Conservation (phyloP, 2,797 vertebrate genomes). For the Xiphorhynchus erythropygius region DNA sequence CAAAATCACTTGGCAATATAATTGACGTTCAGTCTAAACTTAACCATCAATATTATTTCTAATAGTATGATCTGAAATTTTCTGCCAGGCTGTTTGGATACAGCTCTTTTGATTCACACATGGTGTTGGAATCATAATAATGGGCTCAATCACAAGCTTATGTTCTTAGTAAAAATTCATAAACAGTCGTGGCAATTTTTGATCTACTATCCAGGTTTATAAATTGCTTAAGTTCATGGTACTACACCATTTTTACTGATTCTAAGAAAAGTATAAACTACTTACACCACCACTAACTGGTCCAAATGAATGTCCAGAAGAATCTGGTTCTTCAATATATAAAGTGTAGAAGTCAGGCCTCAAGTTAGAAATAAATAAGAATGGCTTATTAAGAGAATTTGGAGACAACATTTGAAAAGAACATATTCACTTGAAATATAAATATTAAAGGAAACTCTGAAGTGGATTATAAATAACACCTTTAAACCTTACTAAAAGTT, state of each 20-base stretch:
- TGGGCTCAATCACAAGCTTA: background rate
- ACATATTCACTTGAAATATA: background rate
- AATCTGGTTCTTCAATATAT: slow-evolving; percentile 92
- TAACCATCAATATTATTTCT: background rate
- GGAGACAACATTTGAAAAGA: background rate
- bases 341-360: slow-evolving; percentile 92
- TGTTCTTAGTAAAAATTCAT: background rate
- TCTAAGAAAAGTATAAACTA: background rate
- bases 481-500: background rate
- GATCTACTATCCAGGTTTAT: background rate
- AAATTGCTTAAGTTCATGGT: background rate
- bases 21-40: background rate
- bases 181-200: background rate
- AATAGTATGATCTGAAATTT: background rate
- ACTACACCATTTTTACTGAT: background rate
- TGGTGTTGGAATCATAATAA: background rate
- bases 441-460: background rate
- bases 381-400: background rate
- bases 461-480: background rate
- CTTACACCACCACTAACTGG: slow-evolving; percentile 87
- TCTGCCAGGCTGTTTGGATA: background rate
- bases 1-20: background rate
- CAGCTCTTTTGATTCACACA: background rate
- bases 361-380: slow-evolving; percentile 28
- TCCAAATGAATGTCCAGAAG: slow-evolving; percentile 84